Base-by-base conservation (phyloP, 2,113 vertebrate genomes). In the Tichodroma muraria region DNA sequence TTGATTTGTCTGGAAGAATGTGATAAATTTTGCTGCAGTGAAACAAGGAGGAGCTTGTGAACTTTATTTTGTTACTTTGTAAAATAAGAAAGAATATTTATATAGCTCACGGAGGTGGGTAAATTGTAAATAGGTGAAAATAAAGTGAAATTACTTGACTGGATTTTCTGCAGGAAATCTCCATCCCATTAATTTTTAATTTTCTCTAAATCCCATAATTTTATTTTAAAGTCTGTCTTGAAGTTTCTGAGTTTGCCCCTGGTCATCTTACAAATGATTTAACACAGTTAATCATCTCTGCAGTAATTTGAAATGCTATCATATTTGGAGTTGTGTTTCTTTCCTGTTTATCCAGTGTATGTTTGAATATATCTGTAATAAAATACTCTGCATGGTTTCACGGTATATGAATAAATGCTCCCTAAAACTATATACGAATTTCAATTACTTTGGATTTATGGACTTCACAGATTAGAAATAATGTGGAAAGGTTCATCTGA, bases 191-290 rank as follows among this genome's bases (percentile, higher is more conserved):
- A 20, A 57, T 85, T 92, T 95, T 91, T 42, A 40, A 84, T 94
- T 93, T 54, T 94, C 65, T 84, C 38, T 78, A 86, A 94, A 61
- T 27, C 61, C 33, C 45, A 76, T 56, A 28, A 60, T 86, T 88
- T 77, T 53, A 59, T 90, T 91, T 90, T n/a, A 71, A 86, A 84
- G 54, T 61, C 24, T 59, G 54, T 66, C 94, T 71, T 87, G 72
- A 95, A 93, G 83, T 76, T 93, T 70, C 49, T 78, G 35, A 90
- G 20, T 91, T 94, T 95, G 92, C 76, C 80, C 28, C 72, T 88
- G 72, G 82, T 91, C 80, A 95, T 85, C 37, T 88, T 78, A 63
- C 28, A 8, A 68, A 56, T 56, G 56, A 71, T 89, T 95, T 93
- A 86, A 80, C 72, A 37, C 44, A 75, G 28, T 82, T 94, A 94